phyloP scores from a whole-genome alignment of 2,888 invertebrate genomes.

The Camptogramma bilineatum region DNA sequence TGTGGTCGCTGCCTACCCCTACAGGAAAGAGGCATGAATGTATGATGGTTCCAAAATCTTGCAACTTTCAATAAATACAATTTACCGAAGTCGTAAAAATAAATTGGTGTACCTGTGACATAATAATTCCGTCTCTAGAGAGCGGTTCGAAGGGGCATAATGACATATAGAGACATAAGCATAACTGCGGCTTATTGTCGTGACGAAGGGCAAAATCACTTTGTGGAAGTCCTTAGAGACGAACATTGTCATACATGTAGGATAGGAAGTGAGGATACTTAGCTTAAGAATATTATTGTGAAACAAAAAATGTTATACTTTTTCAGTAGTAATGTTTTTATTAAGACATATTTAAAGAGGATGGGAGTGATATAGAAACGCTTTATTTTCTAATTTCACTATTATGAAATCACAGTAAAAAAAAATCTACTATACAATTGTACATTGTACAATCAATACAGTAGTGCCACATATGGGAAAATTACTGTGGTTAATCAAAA shows the following conservation, averaged over 20 bases:
- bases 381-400: too few relatives aligned
- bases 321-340: background rate
- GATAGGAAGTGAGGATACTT: constrained; percentile 29
- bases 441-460: too few relatives aligned
- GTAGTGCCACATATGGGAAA: too few relatives aligned
- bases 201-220: constrained; percentile 60
- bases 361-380: too few relatives aligned
- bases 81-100: constrained; percentile 68
- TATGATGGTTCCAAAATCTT: background rate
- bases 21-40: too few relatives aligned
- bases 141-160: constrained; percentile 55
- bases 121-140: constrained; percentile 70
- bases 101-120: constrained; percentile 76
- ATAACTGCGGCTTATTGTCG: constrained; percentile 61
- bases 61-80: constrained; percentile 15
- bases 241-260: constrained; percentile 38
- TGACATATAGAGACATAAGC: constrained; percentile 69
- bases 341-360: background rate
- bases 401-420: too few relatives aligned
- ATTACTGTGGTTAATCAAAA: too few relatives aligned
- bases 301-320: background rate
- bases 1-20: too few relatives aligned
- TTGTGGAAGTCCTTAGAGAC: constrained; percentile 44
- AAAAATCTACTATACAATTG: too few relatives aligned
- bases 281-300: constrained; percentile 14